A percentile compares a stretch with the other conserved stretches of the same genome.
Evolutionary conservation across 2,113 vertebrate genomes (phyloP).

Genomic region (Cariama cristata): DNA sequence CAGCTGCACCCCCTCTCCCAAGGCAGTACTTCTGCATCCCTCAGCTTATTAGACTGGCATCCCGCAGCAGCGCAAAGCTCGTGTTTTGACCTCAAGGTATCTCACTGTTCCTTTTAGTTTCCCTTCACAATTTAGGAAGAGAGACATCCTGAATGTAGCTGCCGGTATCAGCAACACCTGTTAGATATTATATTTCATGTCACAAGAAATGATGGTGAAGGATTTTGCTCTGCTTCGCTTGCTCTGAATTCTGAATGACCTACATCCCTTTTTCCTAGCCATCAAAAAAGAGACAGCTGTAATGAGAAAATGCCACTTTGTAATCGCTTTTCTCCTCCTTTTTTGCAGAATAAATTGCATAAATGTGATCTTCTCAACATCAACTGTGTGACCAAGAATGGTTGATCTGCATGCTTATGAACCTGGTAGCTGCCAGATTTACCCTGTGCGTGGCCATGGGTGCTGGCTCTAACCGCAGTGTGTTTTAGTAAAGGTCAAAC

Average conservation of each 20-base stretch:
- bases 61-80: neutral
- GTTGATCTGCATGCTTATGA: neutral
- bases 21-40: neutral
- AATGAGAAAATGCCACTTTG: constrained; percentile 19
- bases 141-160: neutral
- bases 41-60: neutral
- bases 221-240: constrained; percentile 15
- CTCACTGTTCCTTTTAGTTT: neutral
- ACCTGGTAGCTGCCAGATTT: neutral
- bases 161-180: neutral
- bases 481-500: neutral
- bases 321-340: neutral
- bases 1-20: neutral
- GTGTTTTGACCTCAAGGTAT: neutral
- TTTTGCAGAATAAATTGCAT: neutral
- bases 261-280: neutral
- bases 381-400: neutral
- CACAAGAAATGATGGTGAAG: neutral
- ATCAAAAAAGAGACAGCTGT: neutral
- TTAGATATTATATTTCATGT: neutral
- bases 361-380: constrained; percentile 20
- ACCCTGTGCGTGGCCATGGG: neutral
- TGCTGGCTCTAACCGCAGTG: neutral
- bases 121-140: neutral
- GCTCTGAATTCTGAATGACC: constrained; percentile 21